Evolutionary conservation across 30 jellyfish, hydroid and myxozoan genomes (phyloP).

Genomic region (Hydractinia symbiolongicarpus): DNA sequence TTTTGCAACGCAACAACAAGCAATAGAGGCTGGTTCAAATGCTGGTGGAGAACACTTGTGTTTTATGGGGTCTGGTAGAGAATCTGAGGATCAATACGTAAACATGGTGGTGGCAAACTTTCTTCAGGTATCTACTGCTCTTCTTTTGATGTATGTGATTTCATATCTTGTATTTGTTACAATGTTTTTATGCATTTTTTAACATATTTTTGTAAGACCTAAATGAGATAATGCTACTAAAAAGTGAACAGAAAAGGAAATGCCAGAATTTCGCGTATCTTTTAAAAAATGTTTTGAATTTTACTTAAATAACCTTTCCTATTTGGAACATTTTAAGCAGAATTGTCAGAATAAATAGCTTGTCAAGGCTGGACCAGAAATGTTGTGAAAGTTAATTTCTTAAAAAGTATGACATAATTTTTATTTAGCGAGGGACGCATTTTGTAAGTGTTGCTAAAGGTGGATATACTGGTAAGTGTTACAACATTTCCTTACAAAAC

Average conservation of each 20-base stretch:
- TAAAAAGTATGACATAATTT: not conserved
- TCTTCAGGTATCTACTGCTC: conserved; percentile 53
- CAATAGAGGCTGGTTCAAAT: conserved; percentile 87
- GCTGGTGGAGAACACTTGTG: conserved; percentile 97
- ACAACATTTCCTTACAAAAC: not conserved
- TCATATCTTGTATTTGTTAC: too few species aligned
- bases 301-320: too few species aligned
- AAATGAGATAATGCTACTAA: too few species aligned
- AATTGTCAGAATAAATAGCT: too few species aligned
- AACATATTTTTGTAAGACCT: not conserved
- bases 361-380: too few species aligned
- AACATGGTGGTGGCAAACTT: conserved; percentile 97
- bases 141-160: not conserved
- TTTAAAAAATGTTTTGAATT: too few species aligned
- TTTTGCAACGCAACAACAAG: conserved; percentile 94
- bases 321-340: too few species aligned
- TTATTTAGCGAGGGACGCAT: conserved; percentile 81
- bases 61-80: conserved; percentile 97
- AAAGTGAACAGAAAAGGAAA: too few species aligned
- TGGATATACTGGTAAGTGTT: conserved; percentile 72
- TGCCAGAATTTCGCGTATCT: too few species aligned
- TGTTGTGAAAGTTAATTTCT: too few species aligned
- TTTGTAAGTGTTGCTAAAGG: conserved; percentile 91
- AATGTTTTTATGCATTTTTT: too few species aligned
- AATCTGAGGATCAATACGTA: conserved; percentile 94